Evolutionary conservation across 2,113 vertebrate species (phyloP), one percentile per base, ranked within the genome.

Genomic region (Indicator maculatus): DNA sequence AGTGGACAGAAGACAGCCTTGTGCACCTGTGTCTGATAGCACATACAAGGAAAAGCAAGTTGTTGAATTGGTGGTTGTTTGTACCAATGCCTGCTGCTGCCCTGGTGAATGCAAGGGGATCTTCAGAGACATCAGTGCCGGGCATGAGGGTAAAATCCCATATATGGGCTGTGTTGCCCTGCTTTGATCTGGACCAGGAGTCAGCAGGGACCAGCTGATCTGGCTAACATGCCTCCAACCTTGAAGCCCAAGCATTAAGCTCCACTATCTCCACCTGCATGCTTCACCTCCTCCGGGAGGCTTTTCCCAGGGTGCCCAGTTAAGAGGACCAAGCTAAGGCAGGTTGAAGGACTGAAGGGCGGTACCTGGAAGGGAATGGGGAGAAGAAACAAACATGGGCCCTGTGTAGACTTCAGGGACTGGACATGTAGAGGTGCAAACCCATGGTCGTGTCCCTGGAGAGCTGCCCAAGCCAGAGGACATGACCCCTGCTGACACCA

Each of bases 401-500:
- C 17, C 26, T 5, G 2, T 6, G 1, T 63, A 59, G 17, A 38
- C 36, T 26, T 19, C n/a, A 56, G 31, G 33, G 39, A 16, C 17
- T 1, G 0, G 72, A 47, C 31, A 4, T 1, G 1, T 6, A 36
- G 30, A 75, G 47, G 21, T 56, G 21, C 47, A 81, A 66, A 63
- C 14, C 47, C 19, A 11, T 13, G 20, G 11, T 24, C 2, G 0
- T 9, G 75, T 64, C 41, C 47, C 11, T 0, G 1, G 17, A 33
- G 36, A 31, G 36, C 26, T 44, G 52, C 31, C 27, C 21, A 7
- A 24, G 36, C 33, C 11, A 17, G 17, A 52, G 30, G 4, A 47
- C 53, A 3, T 1, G 1, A 36, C 30, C 33, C 20, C 47, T 6
- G n/a, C 16, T 58, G 24, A 19, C 2, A 4, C 18, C 1, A 6